phyloP scores from a whole-genome alignment of 2,113 vertebrate genomes.

The Nyctibius bracteatus region DNA sequence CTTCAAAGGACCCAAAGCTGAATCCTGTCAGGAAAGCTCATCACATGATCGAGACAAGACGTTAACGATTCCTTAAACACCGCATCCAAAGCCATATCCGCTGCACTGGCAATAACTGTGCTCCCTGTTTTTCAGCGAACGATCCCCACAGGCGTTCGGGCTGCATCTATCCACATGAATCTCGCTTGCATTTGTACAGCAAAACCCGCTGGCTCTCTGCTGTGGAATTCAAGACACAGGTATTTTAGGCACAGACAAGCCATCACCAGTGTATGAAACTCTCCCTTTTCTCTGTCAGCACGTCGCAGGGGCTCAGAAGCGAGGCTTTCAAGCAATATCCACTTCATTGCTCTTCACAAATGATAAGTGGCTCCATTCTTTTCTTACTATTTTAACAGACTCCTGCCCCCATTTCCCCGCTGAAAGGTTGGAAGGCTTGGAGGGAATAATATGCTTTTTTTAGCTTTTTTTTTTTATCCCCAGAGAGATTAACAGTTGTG shows the following conservation, averaged over 20 bases:
- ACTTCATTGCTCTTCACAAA: not conserved
- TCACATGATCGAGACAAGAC: not conserved
- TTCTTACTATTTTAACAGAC: not conserved
- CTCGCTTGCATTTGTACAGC: accelerated
- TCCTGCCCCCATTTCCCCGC: not conserved
- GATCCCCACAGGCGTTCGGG: accelerated
- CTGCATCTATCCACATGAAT: not conserved
- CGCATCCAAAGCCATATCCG: accelerated
- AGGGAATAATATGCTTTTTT: not conserved
- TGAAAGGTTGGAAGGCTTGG: not conserved
- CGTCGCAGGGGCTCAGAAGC: not conserved
- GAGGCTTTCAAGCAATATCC: not conserved
- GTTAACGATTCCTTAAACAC: not conserved
- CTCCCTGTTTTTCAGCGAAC: accelerated
- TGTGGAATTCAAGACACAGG: not conserved
- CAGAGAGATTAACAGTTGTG: not conserved
- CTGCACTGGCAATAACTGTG: not conserved
- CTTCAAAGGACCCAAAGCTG: not conserved
- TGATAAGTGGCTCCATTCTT: not conserved
- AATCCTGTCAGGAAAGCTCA: not conserved
- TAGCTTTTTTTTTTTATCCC: not conserved
- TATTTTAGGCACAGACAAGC: not conserved
- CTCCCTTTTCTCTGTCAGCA: not conserved
- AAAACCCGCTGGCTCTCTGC: not conserved
- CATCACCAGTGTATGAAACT: accelerated